Evolutionary conservation across 2,797 vertebrate genomes (phyloP).

Genomic region (Lepus townsendii): DNA sequence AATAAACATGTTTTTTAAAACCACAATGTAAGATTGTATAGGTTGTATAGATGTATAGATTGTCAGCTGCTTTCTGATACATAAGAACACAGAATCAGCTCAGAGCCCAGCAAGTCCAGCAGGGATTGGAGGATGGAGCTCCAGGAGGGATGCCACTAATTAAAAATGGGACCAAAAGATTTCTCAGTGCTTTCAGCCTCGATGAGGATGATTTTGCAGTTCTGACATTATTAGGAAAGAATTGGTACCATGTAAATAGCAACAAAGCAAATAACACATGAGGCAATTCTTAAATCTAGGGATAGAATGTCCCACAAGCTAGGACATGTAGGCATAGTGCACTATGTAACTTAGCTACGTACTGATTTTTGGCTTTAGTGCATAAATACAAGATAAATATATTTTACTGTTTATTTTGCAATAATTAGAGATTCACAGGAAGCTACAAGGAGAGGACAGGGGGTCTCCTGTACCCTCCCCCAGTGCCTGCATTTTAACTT

Average conservation of each 20-base stretch:
- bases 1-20: too few relatives aligned
- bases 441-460: not conserved
- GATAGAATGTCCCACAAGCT: not conserved
- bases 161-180: not conserved
- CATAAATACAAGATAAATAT: not conserved
- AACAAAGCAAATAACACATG: not conserved
- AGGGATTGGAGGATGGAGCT: not conserved
- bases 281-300: constrained; percentile 24
- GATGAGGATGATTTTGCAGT: not conserved
- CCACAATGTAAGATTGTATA: not conserved
- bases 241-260: not conserved
- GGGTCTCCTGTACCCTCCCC: not conserved
- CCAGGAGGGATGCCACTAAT: not conserved
- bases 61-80: not conserved
- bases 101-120: not conserved
- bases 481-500: not conserved
- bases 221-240: not conserved
- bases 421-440: not conserved
- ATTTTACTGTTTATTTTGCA: constrained; percentile 15
- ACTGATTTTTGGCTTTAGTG: not conserved
- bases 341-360: not conserved
- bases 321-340: not conserved
- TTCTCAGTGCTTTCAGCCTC: not conserved
- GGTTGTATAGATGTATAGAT: not conserved
- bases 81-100: not conserved